Conservation (phyloP, 2,888 invertebrate genomes). For the Tachina lurida region DNA sequence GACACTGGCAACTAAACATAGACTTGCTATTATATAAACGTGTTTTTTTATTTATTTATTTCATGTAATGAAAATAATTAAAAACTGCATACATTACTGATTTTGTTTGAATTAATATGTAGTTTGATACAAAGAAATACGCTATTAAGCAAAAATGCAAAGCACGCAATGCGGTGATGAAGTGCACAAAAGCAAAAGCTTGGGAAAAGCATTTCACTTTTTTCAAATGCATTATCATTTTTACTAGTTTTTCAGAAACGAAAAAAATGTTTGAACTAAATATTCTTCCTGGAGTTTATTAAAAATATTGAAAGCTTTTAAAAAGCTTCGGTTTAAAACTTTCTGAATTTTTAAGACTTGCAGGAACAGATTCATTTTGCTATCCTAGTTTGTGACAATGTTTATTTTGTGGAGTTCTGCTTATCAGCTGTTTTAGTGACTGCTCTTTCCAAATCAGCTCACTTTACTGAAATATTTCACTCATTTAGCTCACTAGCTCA, state of each 20-base stretch:
- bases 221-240: background rate
- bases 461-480: too few species aligned
- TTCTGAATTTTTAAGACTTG: too few species aligned
- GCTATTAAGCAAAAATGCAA: constrained; percentile 19
- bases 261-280: too few species aligned
- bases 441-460: too few species aligned
- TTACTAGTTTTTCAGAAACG: background rate
- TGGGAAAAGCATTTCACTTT: constrained; percentile 2
- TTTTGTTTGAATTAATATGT: background rate
- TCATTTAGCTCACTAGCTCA: too few species aligned
- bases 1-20: constrained; percentile 39
- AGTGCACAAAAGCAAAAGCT: background rate
- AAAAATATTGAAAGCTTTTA: too few species aligned
- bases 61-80: constrained; percentile 37
- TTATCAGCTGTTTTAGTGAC: too few species aligned
- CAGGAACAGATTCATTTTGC: too few species aligned
- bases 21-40: constrained; percentile 1
- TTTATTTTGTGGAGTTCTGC: too few species aligned
- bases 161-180: constrained; percentile 3
- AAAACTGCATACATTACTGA: background rate
- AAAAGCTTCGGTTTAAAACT: too few species aligned
- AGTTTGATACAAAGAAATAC: constrained; percentile 6
- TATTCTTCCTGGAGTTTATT: too few species aligned
- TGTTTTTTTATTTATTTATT: constrained; percentile 3
- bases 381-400: too few species aligned